Conservation (phyloP, 2,888 invertebrate species). For the Malacosoma neustria region DNA sequence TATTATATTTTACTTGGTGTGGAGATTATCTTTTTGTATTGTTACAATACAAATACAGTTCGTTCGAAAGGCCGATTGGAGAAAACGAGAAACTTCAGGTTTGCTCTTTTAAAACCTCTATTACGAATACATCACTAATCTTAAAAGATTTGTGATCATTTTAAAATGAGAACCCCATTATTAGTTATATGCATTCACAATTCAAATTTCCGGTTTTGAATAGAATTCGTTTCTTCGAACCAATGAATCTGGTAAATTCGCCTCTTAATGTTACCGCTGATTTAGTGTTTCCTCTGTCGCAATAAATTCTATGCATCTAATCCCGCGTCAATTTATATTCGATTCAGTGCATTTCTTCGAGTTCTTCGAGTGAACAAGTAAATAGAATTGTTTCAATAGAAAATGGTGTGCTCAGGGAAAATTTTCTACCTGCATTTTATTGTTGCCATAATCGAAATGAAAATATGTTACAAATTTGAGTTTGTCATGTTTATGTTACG, state of each 20-base stretch:
- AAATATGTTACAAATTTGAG: too few relatives aligned
- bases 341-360: constrained; percentile 34
- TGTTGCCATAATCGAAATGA: background rate
- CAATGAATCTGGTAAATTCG: constrained; percentile 1
- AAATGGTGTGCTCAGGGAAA: background rate
- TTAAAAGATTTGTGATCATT: too few relatives aligned
- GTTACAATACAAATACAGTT: too few relatives aligned
- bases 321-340: constrained; percentile 43
- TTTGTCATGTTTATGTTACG: too few relatives aligned
- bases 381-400: background rate
- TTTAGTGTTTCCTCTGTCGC: constrained; percentile 21
- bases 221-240: background rate
- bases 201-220: background rate
- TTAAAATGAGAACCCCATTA: too few relatives aligned
- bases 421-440: background rate
- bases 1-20: too few relatives aligned
- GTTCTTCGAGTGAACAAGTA: background rate
- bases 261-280: constrained; percentile 17
- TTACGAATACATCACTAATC: too few relatives aligned
- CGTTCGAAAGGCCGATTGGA: too few relatives aligned
- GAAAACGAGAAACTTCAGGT: too few relatives aligned
- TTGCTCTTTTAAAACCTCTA: too few relatives aligned
- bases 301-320: constrained; percentile 51
- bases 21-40: too few relatives aligned
- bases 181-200: background rate